Conservation (phyloP, 2,888 invertebrate genomes). For the Smittia aterrima region DNA sequence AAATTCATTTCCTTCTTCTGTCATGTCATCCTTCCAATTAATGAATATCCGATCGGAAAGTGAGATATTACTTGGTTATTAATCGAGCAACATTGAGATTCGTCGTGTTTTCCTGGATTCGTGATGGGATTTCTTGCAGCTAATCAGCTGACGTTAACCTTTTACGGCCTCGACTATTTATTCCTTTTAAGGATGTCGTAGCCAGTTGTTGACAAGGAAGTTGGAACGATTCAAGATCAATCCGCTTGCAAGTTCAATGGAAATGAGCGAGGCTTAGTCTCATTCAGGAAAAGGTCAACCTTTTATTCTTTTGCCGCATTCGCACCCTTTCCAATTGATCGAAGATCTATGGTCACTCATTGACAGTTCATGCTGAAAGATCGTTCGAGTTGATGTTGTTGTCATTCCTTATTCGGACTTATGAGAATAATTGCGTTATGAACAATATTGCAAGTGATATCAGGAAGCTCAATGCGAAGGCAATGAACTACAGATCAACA, state of each 20-base stretch:
- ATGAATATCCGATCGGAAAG: background rate
- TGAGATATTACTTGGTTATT: background rate
- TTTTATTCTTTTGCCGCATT: background rate
- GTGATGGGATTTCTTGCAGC: background rate
- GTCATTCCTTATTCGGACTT: background rate
- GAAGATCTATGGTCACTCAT: too few relatives aligned
- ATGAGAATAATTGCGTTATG: too few relatives aligned
- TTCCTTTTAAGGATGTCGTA: background rate
- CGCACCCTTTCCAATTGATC: background rate
- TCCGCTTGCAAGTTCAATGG: background rate
- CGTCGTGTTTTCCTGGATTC: background rate
- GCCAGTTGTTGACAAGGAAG: background rate
- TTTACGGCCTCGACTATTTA: background rate
- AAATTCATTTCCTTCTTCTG: slow-evolving; percentile 3
- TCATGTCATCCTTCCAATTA: background rate
- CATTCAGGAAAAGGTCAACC: background rate
- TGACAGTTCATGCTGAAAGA: background rate
- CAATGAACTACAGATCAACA: background rate
- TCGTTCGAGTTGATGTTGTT: background rate
- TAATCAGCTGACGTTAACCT: slow-evolving; percentile 19
- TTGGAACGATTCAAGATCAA: background rate
- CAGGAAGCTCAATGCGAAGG: background rate
- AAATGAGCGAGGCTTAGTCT: background rate
- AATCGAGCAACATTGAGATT: background rate
- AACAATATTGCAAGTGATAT: too few relatives aligned